A percentile compares a stretch with the other conserved stretches of the same genome.
phyloP scores from a whole-genome alignment of 2,888 invertebrate species.

The Cantharis flavilabris region DNA sequence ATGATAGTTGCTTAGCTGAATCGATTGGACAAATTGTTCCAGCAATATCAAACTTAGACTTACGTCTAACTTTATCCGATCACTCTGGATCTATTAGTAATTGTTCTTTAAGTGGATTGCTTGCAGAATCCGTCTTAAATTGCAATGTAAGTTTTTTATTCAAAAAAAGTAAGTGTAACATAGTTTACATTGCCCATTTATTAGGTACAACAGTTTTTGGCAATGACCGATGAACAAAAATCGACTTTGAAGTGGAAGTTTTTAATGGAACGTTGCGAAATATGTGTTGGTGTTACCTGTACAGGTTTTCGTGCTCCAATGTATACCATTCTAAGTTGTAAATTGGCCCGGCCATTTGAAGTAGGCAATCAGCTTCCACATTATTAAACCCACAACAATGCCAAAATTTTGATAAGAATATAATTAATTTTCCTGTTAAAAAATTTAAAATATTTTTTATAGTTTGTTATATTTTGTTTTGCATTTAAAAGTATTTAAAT shows the following conservation, averaged over 20 bases:
- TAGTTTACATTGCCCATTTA: not conserved
- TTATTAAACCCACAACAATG: conserved; percentile 42
- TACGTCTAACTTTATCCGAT: conserved; percentile 68
- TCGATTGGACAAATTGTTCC: conserved; percentile 40
- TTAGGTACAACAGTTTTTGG: conserved; percentile 61
- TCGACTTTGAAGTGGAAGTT: conserved; percentile 66
- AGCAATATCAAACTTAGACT: conserved; percentile 59
- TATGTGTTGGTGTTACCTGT: conserved; percentile 57
- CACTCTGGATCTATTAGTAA: conserved; percentile 69
- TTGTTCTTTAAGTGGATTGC: conserved; percentile 61
- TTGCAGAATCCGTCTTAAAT: conserved; percentile 64
- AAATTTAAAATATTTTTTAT: no score
- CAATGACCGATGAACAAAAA: conserved; percentile 59
- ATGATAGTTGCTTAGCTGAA: conserved; percentile 6
- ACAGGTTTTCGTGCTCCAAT: conserved; percentile 44
- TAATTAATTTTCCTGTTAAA: not conserved
- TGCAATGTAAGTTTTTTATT: conserved; percentile 56
- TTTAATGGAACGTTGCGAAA: conserved; percentile 67
- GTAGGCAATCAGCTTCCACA: conserved; percentile 51
- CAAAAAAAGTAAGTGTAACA: not conserved
- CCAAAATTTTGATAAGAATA: not conserved
- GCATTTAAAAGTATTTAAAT: no score
- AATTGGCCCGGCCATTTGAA: conserved; percentile 45
- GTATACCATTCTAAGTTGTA: conserved; percentile 50
- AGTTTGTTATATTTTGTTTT: no score